phyloP scores from a whole-genome alignment of 2,113 vertebrate species.

The Cochlearius cochlearius region DNA sequence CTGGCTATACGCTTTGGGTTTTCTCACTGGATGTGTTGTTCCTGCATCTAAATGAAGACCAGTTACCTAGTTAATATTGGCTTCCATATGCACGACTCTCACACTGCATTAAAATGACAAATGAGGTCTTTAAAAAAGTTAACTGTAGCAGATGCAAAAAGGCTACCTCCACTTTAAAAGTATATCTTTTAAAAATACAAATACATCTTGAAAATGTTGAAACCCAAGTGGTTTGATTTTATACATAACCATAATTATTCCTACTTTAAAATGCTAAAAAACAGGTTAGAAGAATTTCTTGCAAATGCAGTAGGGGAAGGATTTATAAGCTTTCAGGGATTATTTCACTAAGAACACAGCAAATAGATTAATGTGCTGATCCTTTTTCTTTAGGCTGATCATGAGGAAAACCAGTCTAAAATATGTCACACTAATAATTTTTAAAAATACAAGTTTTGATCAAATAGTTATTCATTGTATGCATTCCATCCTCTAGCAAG shows the following conservation, averaged over 20 bases:
- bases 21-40: neutral
- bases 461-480: neutral
- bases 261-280: neutral
- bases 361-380: neutral
- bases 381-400: neutral
- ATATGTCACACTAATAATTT: neutral
- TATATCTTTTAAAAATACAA: neutral
- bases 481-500: neutral
- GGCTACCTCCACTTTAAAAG: neutral
- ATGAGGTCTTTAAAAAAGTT: neutral
- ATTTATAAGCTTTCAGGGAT: neutral
- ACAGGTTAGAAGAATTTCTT: neutral
- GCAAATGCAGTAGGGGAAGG: neutral
- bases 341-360: neutral
- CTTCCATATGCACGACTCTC: neutral
- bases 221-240: neutral
- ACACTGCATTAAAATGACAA: neutral
- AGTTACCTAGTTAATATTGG: neutral
- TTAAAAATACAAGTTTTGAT: neutral
- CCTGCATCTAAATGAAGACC: neutral
- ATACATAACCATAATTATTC: neutral
- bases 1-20: neutral
- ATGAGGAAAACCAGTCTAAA: conserved; percentile 21
- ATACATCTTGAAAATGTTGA: neutral
- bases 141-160: neutral